Evolutionary conservation across 2,113 vertebrate genomes (phyloP).

Genomic region (Atlantisia rogersi): DNA sequence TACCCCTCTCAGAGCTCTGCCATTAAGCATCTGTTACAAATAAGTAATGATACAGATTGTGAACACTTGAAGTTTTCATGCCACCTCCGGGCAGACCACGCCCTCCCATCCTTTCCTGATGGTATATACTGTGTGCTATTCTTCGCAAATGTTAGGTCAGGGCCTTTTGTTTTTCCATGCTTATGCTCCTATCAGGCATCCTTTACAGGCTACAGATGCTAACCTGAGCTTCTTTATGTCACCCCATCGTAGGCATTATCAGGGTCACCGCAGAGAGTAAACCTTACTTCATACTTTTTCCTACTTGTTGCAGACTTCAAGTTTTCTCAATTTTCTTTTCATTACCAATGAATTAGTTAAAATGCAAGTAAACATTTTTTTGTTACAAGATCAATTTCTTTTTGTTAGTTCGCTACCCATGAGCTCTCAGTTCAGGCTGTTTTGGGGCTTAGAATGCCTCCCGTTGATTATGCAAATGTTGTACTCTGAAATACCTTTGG

Average conservation of each 20-base stretch:
- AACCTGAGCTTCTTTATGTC: background rate
- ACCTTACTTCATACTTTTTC: background rate
- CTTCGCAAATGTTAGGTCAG: background rate
- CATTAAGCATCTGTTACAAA: background rate
- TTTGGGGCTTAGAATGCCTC: background rate
- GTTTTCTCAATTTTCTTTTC: background rate
- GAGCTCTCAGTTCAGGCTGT: background rate
- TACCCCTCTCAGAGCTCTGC: too few species aligned
- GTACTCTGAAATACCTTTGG: background rate
- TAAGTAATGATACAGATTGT: background rate
- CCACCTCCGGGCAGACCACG: background rate
- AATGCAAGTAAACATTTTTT: background rate
- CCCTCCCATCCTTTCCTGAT: background rate
- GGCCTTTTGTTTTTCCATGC: accelerated
- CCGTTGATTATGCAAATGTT: background rate
- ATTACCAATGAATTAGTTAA: background rate
- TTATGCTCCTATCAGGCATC: background rate
- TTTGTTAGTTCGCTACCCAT: background rate
- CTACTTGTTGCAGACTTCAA: background rate
- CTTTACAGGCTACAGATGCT: background rate
- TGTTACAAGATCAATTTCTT: background rate
- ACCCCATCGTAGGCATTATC: background rate
- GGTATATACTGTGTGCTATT: background rate
- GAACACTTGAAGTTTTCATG: background rate
- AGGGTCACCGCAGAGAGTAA: background rate